phyloP scores from a whole-genome alignment of 2,113 vertebrate genomes.

The Tachysurus vachellii region DNA sequence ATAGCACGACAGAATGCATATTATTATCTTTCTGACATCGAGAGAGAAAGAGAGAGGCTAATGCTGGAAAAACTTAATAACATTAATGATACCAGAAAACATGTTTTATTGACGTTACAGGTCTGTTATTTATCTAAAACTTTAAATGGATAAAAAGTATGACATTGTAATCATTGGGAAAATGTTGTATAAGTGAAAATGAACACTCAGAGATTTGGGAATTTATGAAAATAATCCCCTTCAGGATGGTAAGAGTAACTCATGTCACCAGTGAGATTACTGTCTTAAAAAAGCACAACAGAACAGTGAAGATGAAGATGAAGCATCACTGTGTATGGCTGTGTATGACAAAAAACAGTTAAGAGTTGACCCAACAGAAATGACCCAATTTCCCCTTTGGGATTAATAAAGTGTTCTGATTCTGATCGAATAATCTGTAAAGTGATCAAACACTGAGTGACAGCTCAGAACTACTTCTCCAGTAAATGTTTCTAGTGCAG shows the following conservation, averaged over 20 bases:
- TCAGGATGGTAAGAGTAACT: neutral
- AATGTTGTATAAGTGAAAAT: neutral
- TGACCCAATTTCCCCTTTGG: too few species aligned
- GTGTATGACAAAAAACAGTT: too few species aligned
- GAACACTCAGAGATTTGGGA: neutral
- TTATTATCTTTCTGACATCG: neutral
- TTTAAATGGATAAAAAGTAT: neutral
- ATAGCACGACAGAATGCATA: neutral
- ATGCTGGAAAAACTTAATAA: neutral
- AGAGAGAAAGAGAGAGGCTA: neutral
- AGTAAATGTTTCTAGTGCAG: neutral
- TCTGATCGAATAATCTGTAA: too few species aligned
- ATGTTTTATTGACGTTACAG: neutral
- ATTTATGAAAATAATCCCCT: neutral
- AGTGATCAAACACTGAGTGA: neutral
- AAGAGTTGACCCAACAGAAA: too few species aligned
- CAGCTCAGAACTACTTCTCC: neutral
- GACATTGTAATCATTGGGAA: neutral
- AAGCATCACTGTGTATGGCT: too few species aligned
- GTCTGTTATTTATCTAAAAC: neutral
- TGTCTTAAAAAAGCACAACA: neutral
- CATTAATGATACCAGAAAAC: neutral
- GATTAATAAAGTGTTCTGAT: too few species aligned
- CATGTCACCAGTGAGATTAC: neutral
- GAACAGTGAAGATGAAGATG: neutral